phyloP scores from a whole-genome alignment of 2,113 vertebrate species.

The Romanogobio albipinnatus region DNA sequence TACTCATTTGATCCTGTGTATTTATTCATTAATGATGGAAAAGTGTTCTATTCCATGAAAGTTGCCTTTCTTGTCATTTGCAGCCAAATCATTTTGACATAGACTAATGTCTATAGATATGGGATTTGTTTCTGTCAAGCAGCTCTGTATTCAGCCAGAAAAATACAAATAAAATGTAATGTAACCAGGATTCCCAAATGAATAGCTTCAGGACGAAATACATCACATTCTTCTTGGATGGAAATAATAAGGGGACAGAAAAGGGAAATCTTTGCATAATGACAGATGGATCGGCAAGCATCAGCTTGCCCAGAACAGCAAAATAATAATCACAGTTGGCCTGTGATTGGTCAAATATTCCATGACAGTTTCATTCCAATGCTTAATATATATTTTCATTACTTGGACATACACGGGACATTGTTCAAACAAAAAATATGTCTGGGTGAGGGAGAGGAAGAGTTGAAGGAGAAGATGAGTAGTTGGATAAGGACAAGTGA shows the following conservation, averaged over 20 bases:
- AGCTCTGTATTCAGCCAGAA: conserved; percentile 36
- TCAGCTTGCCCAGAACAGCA: conserved; percentile 49
- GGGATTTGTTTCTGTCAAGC: conserved; percentile 60
- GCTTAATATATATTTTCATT: conserved; percentile 47
- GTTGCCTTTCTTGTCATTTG: not conserved
- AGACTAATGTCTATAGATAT: not conserved
- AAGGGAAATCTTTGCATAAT: conserved; percentile 21
- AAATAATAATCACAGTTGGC: conserved; percentile 62
- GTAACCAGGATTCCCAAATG: not conserved
- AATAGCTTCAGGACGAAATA: conserved; percentile 32
- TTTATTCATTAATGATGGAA: too few relatives aligned
- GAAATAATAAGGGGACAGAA: conserved; percentile 29
- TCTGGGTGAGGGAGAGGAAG: too few relatives aligned
- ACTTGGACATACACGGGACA: too few relatives aligned
- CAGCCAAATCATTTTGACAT: conserved; percentile 1
- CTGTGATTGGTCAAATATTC: conserved; percentile 30
- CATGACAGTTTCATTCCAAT: conserved; percentile 40
- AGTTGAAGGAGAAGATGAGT: too few relatives aligned
- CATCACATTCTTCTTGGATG: not conserved
- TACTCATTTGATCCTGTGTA: too few relatives aligned
- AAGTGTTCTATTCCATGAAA: not conserved
- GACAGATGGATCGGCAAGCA: conserved; percentile 40
- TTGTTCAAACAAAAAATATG: too few relatives aligned
- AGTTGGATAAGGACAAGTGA: too few relatives aligned
- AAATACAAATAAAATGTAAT: not conserved